Percentiles rank a stretch among this genome's conserved stretches.
Conservation (phyloP, 2,888 invertebrate species). For the Fissipunctia ypsillon region DNA sequence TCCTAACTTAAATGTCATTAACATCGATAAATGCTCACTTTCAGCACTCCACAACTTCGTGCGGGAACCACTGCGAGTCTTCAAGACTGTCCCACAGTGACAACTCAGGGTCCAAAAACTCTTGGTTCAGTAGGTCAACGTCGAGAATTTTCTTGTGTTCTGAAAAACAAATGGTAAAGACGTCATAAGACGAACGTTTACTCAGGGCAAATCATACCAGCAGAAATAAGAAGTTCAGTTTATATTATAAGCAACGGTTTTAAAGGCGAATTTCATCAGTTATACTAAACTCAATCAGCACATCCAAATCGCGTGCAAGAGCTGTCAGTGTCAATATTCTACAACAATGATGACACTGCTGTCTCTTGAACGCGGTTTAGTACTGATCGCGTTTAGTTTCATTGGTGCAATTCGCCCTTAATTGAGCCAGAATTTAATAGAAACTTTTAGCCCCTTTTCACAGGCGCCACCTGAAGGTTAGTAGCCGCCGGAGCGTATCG, state of each 20-base stretch:
- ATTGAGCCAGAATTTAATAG: neutral
- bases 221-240: constrained; percentile 3
- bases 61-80: constrained; percentile 95
- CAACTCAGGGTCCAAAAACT: constrained; percentile 93
- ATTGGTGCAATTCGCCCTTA: too few relatives aligned
- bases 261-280: neutral
- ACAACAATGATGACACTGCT: too few relatives aligned
- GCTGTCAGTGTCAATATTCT: too few relatives aligned
- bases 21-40: constrained; percentile 66
- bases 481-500: neutral
- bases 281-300: too few relatives aligned
- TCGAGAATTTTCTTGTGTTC: constrained; percentile 94
- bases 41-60: constrained; percentile 92
- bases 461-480: neutral
- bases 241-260: neutral
- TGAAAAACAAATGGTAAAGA: constrained; percentile 73
- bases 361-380: too few relatives aligned
- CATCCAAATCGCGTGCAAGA: too few relatives aligned
- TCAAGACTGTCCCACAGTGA: constrained; percentile 95
- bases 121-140: constrained; percentile 94
- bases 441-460: too few relatives aligned
- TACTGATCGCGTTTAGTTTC: too few relatives aligned
- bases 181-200: neutral
- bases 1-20: constrained; percentile 42
- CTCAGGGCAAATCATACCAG: neutral